These are phyloP conservation scores for Hetaerina titia DNA, from an alignment of 2,888 invertebrate species.

Conservation along the genomic window DNA sequence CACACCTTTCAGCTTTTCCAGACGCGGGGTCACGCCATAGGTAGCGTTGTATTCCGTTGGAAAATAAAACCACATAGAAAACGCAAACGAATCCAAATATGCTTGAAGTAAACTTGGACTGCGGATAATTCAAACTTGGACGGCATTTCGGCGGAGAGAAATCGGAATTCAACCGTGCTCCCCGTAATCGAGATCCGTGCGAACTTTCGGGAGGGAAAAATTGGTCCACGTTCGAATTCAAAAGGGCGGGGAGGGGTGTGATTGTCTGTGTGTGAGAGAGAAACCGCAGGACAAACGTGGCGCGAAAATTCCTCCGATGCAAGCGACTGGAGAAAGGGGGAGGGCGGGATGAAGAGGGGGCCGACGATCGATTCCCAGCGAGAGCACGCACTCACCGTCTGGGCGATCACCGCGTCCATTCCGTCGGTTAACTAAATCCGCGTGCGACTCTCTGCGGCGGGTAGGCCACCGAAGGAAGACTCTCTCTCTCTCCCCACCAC, in stretches of 20 bases:
- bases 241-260: not conserved
- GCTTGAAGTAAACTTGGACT: too few relatives aligned
- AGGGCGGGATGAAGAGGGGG: not conserved
- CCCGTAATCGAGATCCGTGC: not conserved
- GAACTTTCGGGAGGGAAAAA: not conserved
- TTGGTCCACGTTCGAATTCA: not conserved
- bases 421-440: not conserved
- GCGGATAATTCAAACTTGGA: too few relatives aligned
- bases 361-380: not conserved
- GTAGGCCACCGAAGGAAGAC: not conserved
- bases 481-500: too few relatives aligned
- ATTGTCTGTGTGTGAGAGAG: not conserved
- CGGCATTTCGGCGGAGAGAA: too few relatives aligned
- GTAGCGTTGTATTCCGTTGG: too few relatives aligned
- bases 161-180: too few relatives aligned
- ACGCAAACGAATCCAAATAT: too few relatives aligned
- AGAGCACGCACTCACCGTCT: slow-evolving; percentile 31
- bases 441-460: not conserved
- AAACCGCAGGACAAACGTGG: too few relatives aligned
- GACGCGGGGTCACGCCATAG: too few relatives aligned
- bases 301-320: too few relatives aligned
- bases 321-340: not conserved
- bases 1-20: too few relatives aligned
- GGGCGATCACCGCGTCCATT: slow-evolving; percentile 28
- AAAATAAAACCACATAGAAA: too few relatives aligned